Evolutionary conservation across 2,888 invertebrate species (phyloP).

Genomic region (Oligia latruncula): DNA sequence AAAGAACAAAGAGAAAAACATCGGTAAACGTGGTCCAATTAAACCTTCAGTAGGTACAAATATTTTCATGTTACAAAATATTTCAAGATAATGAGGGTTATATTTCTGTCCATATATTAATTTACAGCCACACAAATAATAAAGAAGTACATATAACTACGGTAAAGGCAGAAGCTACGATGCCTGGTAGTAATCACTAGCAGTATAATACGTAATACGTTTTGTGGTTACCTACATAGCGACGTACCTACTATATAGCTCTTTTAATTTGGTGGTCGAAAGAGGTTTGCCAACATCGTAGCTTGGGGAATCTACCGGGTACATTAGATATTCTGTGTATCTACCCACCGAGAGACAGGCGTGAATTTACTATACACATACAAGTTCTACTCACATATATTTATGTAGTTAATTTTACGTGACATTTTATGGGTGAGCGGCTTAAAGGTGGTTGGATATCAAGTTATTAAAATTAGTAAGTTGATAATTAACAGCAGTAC

Average conservation of each 20-base stretch:
- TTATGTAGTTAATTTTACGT: slow-evolving; percentile 48
- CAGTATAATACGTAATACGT: slow-evolving; percentile 49
- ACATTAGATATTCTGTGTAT: slow-evolving; percentile 66
- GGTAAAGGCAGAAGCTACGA: slow-evolving; percentile 15
- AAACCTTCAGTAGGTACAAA: slow-evolving; percentile 5
- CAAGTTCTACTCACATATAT: slow-evolving; percentile 49
- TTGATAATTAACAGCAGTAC: neutral
- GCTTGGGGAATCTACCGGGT: slow-evolving; percentile 65
- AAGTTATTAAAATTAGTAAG: neutral
- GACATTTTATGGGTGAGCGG: slow-evolving; percentile 16
- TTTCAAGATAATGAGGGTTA: slow-evolving; percentile 18
- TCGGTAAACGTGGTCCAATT: slow-evolving; percentile 8
- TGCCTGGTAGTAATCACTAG: slow-evolving; percentile 21
- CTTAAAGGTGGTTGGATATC: neutral
- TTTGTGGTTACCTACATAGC: slow-evolving; percentile 51
- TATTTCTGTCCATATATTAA: slow-evolving; percentile 20
- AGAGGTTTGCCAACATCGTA: slow-evolving; percentile 66
- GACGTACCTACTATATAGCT: slow-evolving; percentile 57
- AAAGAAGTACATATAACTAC: slow-evolving; percentile 21
- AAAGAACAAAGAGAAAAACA: slow-evolving; percentile 4
- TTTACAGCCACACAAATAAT: slow-evolving; percentile 24
- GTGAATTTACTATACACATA: slow-evolving; percentile 63
- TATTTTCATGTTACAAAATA: slow-evolving; percentile 20
- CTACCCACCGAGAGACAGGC: slow-evolving; percentile 61
- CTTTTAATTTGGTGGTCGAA: slow-evolving; percentile 69